Evolutionary conservation across 2,888 invertebrate species (phyloP).

Genomic region (Entomobrya multifasciata): DNA sequence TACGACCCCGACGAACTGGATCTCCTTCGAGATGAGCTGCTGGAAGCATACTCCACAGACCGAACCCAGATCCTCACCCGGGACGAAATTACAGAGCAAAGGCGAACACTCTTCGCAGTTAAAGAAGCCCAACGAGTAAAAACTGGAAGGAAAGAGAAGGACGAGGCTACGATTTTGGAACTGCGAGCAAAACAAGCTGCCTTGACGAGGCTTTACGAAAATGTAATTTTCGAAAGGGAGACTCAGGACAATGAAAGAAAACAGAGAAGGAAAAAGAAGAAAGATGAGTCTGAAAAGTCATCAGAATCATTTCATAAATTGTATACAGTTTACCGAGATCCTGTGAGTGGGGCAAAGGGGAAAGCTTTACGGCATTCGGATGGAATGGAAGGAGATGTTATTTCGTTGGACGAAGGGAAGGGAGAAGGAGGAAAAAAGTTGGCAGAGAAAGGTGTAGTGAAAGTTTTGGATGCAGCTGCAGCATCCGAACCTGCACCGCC

Average conservation of each 20-base stretch:
- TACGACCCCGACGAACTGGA: constrained; percentile 47
- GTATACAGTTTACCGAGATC: constrained; percentile 47
- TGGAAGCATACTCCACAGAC: constrained; percentile 25
- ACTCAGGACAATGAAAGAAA: constrained; percentile 14
- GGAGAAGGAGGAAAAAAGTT: too few relatives aligned
- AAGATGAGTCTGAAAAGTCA: not conserved
- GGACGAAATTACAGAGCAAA: constrained; percentile 9
- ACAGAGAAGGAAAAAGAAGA: not conserved
- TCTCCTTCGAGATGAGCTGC: constrained; percentile 32
- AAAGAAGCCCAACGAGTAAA: not conserved
- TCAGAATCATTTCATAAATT: constrained; percentile 37
- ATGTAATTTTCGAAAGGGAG: constrained; percentile 12
- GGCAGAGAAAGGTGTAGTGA: not conserved
- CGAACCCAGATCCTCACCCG: constrained; percentile 31
- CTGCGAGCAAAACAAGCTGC: constrained; percentile 47
- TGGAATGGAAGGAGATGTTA: not conserved
- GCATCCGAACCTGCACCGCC: not conserved
- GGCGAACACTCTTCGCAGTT: not conserved
- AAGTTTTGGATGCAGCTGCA: not conserved
- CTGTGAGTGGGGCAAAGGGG: not conserved
- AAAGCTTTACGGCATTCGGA: not conserved
- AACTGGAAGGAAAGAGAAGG: not conserved
- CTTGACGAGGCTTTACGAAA: constrained; percentile 23
- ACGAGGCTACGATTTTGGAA: not conserved
- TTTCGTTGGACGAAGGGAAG: too few relatives aligned